Evolutionary conservation across 1,140 invertebrate species (phyloP), one percentile per base, ranked within the genome.

Genomic region (Cardiocondyla obscurior): DNA sequence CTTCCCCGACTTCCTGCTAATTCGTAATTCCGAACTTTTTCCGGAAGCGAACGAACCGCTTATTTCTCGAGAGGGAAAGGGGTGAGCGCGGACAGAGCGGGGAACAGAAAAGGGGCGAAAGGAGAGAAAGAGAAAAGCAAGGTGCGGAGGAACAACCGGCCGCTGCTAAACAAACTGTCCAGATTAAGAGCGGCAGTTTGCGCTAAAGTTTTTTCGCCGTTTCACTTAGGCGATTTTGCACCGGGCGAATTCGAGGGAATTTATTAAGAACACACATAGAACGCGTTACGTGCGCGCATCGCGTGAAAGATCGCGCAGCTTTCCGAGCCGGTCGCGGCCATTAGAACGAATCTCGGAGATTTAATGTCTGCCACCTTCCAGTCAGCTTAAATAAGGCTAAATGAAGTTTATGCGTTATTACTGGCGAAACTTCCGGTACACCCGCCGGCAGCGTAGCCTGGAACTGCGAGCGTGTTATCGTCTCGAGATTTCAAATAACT

Each of bases 341-440:
- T 94, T 94, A 94, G 91, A 92, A 93, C 92, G 91, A 93, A 93
- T 93, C 93, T 93, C 90, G 67, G 89, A 91, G 92, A 94, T 94
- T 94, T 93, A 93, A 92, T 89, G 91, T 91, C 90, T 90, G 69
- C 85, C 88, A 90, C 79, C 87, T 81, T 60, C 67, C 82, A 73
- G 10, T 39, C 67, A 81, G 83, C 79, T 88, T 88, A 88, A 88
- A 88, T 82, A 81, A 83, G 62, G 62, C 74, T 88, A 88, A 88
- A 88, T 85, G 83, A 84, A 76, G 67, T 88, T 88, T 88, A 85
- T 88, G 84, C 81, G 70, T 85, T 88, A 88, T 88, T 88, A 69
- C 69, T 42, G 44, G 53, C 69, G 51, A 83, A 88, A 85, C 69
- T 83, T 88, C 49, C 58, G 49, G 25, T 74, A 39, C 39, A 67